A percentile compares a stretch with the other conserved stretches of the same genome.
These are phyloP conservation scores for Eudasyphora cyanicolor DNA, from an alignment of 2,888 invertebrate genomes.

Conservation along the genomic window DNA sequence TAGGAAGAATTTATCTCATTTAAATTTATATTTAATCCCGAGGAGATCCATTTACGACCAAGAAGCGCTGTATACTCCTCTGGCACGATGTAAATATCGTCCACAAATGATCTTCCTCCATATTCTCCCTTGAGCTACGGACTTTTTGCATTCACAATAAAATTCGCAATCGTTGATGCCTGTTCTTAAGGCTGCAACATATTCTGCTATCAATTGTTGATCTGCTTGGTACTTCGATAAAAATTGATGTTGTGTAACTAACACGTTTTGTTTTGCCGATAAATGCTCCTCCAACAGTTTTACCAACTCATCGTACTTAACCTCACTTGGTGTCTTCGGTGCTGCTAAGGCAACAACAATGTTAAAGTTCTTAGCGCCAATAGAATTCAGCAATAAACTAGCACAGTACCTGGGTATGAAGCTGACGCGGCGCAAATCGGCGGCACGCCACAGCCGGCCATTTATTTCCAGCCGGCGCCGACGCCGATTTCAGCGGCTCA, in stretches of 20 bases:
- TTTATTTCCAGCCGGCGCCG: too few species aligned
- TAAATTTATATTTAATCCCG: constrained; percentile 13
- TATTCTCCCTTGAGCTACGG: constrained; percentile 36
- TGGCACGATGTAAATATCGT: constrained; percentile 52
- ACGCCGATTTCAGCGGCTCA: too few species aligned
- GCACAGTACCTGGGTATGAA: too few species aligned
- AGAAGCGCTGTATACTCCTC: background rate
- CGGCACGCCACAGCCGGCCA: too few species aligned
- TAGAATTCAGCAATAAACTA: too few species aligned
- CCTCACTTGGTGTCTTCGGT: too few species aligned
- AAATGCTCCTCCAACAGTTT: background rate
- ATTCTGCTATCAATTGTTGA: constrained; percentile 22
- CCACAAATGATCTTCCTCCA: constrained; percentile 30
- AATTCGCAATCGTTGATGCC: constrained; percentile 35
- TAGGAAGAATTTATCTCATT: background rate
- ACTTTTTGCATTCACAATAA: constrained; percentile 54
- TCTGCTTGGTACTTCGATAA: constrained; percentile 35
- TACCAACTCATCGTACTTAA: background rate
- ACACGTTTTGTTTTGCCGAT: constrained; percentile 17
- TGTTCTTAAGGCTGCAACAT: constrained; percentile 34
- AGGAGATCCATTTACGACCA: background rate
- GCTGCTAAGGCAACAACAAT: too few species aligned
- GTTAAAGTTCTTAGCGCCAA: too few species aligned
- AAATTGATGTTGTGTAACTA: constrained; percentile 49
- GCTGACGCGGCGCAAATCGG: too few species aligned